Evolutionary conservation across 2,888 invertebrate species (phyloP), one percentile per base, ranked within the genome.

Genomic region (Pachycephus smyrnensis): DNA sequence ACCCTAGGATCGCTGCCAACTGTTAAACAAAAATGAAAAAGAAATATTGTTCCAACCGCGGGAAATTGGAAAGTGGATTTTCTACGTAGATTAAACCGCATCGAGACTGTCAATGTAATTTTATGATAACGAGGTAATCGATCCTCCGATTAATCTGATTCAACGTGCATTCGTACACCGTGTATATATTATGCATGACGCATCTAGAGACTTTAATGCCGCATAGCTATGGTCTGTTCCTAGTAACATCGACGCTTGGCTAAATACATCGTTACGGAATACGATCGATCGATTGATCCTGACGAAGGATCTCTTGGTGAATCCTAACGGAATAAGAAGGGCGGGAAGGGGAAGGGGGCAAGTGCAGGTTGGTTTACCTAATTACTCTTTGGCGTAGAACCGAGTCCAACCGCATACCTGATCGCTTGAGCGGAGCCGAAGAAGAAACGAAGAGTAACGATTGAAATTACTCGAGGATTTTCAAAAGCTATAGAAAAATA

Each of bases 361-460:
- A 31, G 69, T 15, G 69, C 12, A 31, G 31, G 30, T 32, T 69
- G 69, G 12, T 71, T 71, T 71, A 71, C 71, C 71, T 71, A 71
- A 71, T 71, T 71, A 71, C 71, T 31, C 71, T 71, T 71, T 71
- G 71, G 71, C 71, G 71, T 31, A 71, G 71, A 71, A 71, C 71
- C 31, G 71, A 33, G 71, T 55, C 55, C 31, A 23, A 71, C 71
- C 71, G 71, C 71, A 33, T 71, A 71, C 33, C 71, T 71, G 71
- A 71, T 71, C 71, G 71, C 12, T 71, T 71, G 31, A 33, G 12
- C 32, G 71, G 32, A 33, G 71, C 15, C 71, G n/a, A 33, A 71
- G 71, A 33, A 23, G 71, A 33, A 33, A 32, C 32, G 71, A 33
- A 9, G 71, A 71, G 31, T 31, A 71, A n/a, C 31, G 23, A 55